Evolutionary conservation across 2,113 vertebrate species (phyloP).

Genomic region (Electrona antarctica): DNA sequence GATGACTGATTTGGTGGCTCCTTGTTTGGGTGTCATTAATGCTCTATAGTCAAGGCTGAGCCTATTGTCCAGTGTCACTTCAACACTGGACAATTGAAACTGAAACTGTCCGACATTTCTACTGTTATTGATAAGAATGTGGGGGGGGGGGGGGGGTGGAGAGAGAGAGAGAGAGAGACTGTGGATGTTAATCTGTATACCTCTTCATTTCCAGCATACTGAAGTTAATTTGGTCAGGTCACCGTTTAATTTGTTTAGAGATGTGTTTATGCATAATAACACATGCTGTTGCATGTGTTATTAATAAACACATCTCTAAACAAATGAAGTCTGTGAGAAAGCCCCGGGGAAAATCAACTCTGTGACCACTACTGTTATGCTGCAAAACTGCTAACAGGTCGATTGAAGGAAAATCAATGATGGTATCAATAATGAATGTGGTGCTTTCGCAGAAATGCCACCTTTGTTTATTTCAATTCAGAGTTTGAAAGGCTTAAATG

Average conservation of each 20-base stretch:
- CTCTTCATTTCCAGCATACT: constrained; percentile 16
- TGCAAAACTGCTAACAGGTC: constrained; percentile 8
- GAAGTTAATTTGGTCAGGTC: constrained; percentile 9
- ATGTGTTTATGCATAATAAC: constrained; percentile 2
- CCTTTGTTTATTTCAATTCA: background rate
- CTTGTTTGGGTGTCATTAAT: no score
- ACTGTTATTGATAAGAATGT: no score
- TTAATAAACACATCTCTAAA: no score
- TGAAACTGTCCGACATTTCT: no score
- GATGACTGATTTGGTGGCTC: no score
- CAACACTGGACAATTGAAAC: no score
- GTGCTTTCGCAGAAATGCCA: background rate
- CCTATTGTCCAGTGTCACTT: no score
- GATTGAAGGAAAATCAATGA: constrained; percentile 15
- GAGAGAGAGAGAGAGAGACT: no score
- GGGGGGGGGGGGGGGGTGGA: no score
- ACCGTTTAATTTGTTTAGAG: background rate
- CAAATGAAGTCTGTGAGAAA: background rate
- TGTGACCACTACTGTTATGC: constrained; percentile 5
- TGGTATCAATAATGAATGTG: constrained; percentile 16
- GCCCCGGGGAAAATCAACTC: constrained; percentile 4
- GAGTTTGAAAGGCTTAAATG: background rate
- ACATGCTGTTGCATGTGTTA: no score
- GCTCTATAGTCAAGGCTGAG: no score
- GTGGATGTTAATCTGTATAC: background rate